Base-by-base conservation (phyloP, 1,140 invertebrate genomes). In the Heliconius melpomene region DNA sequence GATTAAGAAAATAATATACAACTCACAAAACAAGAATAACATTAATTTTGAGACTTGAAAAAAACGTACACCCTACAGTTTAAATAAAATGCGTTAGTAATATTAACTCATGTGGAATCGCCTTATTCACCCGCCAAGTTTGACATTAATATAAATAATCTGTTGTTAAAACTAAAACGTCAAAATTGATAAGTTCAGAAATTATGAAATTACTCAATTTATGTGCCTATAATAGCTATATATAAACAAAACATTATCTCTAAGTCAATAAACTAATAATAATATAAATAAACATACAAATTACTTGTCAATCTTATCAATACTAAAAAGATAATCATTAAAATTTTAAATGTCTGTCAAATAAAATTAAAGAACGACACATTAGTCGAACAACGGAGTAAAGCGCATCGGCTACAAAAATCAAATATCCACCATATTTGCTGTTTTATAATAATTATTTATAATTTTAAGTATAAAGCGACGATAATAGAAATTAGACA, bases 341-440 rank as follows among this genome's bases (percentile, higher is more conserved):
- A 20, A 6, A 52, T 66, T 29, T 26, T 29, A 52, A 20, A 52
- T 29, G 60, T 23, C 13, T 26, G 23, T 66, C 26, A 29, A n/a
- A 26, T 66, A 66, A n/a, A 66, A n/a, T 66, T 66, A 23, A 66
- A 13, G 60, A 66, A 66, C 60, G 60, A 16, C 23, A 16, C 60
- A 29, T 66, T 71, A 79, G 78, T 78, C 40, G 72, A 79, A 84
- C 77, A 80, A 79, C 82, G 85, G 84, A 86, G 86, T 81, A 79
- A 83, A 83, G 75, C 75, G 75, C 60, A 77, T 84, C 88, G 86
- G 84, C 83, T 85, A 90, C 50, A 90, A 90, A 90, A 86, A 85
- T 78, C 85, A 87, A 84, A 85, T 74, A 82, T 84, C 88, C 85
- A 83, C 89, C 90, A 91, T 90, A 90, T 87, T 89, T 90, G 83